Conservation (phyloP, 92 coral and sea anemone species). For the Bergia sp. region DNA sequence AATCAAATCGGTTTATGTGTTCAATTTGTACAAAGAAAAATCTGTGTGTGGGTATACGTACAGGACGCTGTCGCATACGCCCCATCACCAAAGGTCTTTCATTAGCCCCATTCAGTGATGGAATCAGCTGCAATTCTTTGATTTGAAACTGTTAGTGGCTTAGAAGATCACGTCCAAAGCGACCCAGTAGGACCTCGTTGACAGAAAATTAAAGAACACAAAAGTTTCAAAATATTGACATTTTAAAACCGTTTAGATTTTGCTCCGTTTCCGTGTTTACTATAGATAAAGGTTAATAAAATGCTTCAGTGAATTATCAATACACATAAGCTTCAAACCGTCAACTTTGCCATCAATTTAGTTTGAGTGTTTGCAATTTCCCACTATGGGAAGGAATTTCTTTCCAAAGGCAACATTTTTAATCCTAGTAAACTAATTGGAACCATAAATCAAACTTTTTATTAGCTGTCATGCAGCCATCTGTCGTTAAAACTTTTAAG, state of each 20-base stretch:
- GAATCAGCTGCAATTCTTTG: too few species aligned
- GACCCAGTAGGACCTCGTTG: background rate
- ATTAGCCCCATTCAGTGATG: too few species aligned
- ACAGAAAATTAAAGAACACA: background rate
- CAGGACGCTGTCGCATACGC: too few species aligned
- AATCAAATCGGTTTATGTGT: too few species aligned
- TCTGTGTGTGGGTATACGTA: too few species aligned
- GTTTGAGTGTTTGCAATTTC: background rate
- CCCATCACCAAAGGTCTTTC: too few species aligned
- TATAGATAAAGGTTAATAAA: too few species aligned
- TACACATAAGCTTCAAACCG: background rate
- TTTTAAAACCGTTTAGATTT: too few species aligned
- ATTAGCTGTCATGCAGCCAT: background rate
- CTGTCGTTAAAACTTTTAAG: background rate
- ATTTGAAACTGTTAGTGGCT: too few species aligned
- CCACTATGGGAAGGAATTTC: background rate
- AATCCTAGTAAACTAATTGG: background rate
- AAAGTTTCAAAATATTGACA: too few species aligned
- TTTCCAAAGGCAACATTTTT: background rate
- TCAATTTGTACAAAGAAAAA: too few species aligned
- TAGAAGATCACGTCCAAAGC: background rate
- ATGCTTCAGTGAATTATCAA: too few species aligned
- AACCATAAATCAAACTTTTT: background rate
- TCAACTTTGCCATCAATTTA: background rate
- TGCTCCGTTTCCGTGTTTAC: background rate